phyloP scores from a whole-genome alignment of 2,113 vertebrate genomes.

The Tetrao urogallus region DNA sequence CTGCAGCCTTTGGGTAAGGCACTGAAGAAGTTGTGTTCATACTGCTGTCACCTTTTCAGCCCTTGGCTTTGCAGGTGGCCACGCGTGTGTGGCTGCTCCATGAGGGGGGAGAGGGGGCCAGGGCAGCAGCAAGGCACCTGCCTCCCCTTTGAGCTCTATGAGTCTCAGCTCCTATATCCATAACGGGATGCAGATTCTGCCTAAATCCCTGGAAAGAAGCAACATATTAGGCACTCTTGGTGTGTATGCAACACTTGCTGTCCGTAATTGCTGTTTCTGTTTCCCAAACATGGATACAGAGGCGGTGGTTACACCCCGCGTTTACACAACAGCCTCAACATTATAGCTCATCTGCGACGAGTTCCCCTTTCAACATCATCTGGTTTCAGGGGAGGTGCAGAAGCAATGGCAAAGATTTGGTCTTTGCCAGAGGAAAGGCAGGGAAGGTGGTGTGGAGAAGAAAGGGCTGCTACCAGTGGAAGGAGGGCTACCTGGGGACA shows the following conservation, averaged over 20 bases:
- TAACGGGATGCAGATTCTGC: neutral
- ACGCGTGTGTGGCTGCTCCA: rapidly evolving
- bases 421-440: neutral
- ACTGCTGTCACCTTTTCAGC: rapidly evolving
- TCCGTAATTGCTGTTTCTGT: neutral
- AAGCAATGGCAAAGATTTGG: neutral
- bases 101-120: too few species aligned
- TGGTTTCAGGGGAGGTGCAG: neutral
- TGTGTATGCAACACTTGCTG: neutral
- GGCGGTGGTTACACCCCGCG: neutral
- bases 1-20: neutral
- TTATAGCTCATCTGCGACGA: neutral
- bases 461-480: neutral
- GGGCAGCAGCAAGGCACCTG: neutral
- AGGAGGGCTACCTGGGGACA: neutral
- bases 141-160: neutral
- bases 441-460: neutral
- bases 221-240: rapidly evolving
- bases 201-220: neutral
- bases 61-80: neutral
- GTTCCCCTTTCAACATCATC: neutral
- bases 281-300: neutral
- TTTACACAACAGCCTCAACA: neutral
- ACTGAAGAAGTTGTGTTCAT: neutral
- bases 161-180: neutral